Percentiles rank a stretch among this genome's conserved stretches.
These are phyloP conservation scores for Parnassius apollo DNA, from an alignment of 2,888 invertebrate species.

Conservation along the genomic window DNA sequence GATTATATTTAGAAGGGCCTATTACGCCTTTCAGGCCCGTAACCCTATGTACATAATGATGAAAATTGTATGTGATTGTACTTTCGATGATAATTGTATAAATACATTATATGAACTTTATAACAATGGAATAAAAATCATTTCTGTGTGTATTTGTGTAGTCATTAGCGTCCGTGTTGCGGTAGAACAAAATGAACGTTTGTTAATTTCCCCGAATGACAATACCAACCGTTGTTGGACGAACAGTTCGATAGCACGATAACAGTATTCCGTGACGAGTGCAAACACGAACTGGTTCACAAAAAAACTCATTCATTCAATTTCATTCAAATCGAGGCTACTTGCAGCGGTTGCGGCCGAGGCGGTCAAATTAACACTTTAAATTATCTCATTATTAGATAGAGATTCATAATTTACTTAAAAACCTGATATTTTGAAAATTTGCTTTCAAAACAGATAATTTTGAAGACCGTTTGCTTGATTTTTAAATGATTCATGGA, in stretches of 20 bases:
- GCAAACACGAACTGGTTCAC: constrained; percentile 16
- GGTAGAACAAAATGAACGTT: constrained; percentile 16
- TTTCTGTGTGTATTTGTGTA: constrained; percentile 5
- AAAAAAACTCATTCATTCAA: constrained; percentile 22
- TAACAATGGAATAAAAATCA: constrained; percentile 5
- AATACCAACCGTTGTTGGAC: constrained; percentile 27
- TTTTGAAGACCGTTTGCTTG: no score
- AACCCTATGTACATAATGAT: not conserved
- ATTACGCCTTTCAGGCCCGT: no score
- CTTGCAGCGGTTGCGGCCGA: constrained; percentile 8
- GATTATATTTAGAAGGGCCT: no score
- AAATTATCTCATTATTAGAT: no score
- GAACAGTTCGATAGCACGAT: constrained; percentile 22
- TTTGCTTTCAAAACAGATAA: no score
- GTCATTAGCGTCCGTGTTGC: constrained; percentile 2
- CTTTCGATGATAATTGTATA: constrained; percentile 9
- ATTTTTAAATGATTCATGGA: no score
- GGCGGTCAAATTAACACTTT: constrained; percentile 1
- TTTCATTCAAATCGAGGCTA: constrained; percentile 16
- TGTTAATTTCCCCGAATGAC: constrained; percentile 25
- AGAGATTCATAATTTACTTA: no score
- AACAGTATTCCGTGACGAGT: constrained; percentile 11
- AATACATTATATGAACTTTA: constrained; percentile 1
- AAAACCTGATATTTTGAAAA: no score
- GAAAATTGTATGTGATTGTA: not conserved